A percentile compares a stretch with the other conserved stretches of the same genome.
Evolutionary conservation across 2,888 invertebrate species (phyloP).

Genomic region (Leucoma salicis): DNA sequence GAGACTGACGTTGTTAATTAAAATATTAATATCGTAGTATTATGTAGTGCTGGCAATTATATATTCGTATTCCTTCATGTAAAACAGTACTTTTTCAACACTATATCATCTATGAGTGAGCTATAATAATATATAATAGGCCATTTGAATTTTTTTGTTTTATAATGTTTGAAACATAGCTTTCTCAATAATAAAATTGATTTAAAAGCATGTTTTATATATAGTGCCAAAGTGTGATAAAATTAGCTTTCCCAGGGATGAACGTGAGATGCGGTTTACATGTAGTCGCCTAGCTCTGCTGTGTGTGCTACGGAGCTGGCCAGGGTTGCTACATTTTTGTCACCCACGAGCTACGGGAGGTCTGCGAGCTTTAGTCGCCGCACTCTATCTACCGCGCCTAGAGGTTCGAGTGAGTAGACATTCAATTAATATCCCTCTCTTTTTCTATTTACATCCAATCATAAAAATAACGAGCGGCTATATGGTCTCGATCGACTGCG

Average conservation of each 20-base stretch:
- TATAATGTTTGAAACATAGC: too few relatives aligned
- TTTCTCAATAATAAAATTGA: too few relatives aligned
- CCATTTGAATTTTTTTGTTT: too few relatives aligned
- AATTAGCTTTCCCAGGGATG: constrained; percentile 75
- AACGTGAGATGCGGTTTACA: constrained; percentile 90
- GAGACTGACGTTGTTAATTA: too few relatives aligned
- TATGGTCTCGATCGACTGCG: too few relatives aligned
- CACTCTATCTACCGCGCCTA: constrained; percentile 91
- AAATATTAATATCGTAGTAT: too few relatives aligned
- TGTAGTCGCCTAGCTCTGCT: constrained; percentile 92
- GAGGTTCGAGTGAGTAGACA: constrained; percentile 91
- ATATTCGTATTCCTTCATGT: too few relatives aligned
- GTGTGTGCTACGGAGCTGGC: constrained; percentile 94
- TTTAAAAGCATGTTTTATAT: too few relatives aligned
- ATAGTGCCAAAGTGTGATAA: constrained; percentile 2
- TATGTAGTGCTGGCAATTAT: too few relatives aligned
- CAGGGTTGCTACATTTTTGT: constrained; percentile 94
- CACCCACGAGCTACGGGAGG: constrained; percentile 89
- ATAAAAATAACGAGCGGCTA: not conserved
- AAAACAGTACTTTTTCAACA: too few relatives aligned
- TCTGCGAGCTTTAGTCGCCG: constrained; percentile 89
- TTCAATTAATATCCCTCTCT: not conserved
- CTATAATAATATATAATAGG: too few relatives aligned
- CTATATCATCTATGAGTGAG: too few relatives aligned
- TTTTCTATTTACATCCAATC: not conserved